Base-by-base conservation (phyloP, 2,888 invertebrate species). In the Folsomia manolachei region DNA sequence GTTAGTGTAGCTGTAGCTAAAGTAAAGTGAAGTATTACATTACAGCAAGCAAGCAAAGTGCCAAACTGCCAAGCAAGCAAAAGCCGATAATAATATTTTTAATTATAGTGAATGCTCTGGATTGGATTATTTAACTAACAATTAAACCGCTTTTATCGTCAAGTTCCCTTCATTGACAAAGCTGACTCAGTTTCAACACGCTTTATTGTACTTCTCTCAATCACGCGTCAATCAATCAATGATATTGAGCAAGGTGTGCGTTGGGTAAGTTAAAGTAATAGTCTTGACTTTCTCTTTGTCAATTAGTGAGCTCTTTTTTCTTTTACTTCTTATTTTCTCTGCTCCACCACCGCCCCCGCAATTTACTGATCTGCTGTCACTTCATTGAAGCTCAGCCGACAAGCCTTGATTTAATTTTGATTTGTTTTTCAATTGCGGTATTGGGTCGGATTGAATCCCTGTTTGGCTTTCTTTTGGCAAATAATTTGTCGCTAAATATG, bases 181-280 rank as follows among this genome's bases (percentile, higher is more conserved):
- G n/a, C 52, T 66, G 52, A 66, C 18, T 51, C 56, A 66, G n/a
- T n/a, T n/a, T n/a, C n/a, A 61, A 71, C 71, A 71, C 71, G 66
- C 71, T 66, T 66, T 60, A 61, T 23, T 64, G 63, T 63, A 63
- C 63, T 70, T 56, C 70, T 71, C 70, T 71, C 66, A 66, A 71
- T 66, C 71, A 62, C 71, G 71, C 71, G 71, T 71, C 70, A 51
- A 70, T 62, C 70, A 51, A 70, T 62, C 56, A 26, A 27, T n/a
- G n/a, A n/a, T n/a, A 60, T 64, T 27, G 21, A 26, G 4, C n/a
- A 18, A 4, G 9, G 56, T 65, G 65, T 27, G 63, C 62, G 23
- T 63, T 67, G 67, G 67, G 67, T 66, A 71, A 66, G 67, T 66
- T 25, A 19, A 27, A 61, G 27, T 69, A 69, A 61, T 69, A 62